Evolutionary conservation across 2,888 invertebrate species (phyloP).

Genomic region (Protonemura montana): DNA sequence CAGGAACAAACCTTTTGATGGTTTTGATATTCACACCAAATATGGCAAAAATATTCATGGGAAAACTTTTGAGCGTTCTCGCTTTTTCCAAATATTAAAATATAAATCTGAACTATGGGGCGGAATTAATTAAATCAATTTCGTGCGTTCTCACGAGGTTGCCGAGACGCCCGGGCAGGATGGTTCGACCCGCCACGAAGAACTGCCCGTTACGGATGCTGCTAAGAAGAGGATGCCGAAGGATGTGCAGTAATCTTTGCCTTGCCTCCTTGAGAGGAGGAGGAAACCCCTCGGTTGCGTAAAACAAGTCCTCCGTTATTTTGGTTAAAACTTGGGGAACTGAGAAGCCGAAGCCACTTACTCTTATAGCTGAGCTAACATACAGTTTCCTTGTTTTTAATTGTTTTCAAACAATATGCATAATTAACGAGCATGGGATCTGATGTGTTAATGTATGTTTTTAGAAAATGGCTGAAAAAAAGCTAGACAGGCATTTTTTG

Average conservation of each 20-base stretch:
- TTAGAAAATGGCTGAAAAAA: neutral
- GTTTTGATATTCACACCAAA: neutral
- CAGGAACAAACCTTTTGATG: neutral
- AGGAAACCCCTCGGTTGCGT: too few species aligned
- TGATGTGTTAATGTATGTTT: neutral
- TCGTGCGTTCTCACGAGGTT: conserved; percentile 17
- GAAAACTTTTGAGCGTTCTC: neutral
- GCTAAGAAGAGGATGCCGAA: neutral
- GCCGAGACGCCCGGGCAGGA: neutral
- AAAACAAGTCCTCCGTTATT: too few species aligned
- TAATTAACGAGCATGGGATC: neutral
- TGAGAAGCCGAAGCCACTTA: neutral
- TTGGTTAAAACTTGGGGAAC: too few species aligned
- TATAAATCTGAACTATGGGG: conserved; percentile 30
- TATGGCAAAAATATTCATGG: conserved; percentile 25
- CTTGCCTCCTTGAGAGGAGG: neutral
- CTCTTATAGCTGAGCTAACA: neutral
- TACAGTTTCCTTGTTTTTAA: neutral
- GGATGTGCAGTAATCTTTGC: conserved; percentile 16
- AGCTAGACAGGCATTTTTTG: too few species aligned
- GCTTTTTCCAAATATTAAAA: conserved; percentile 2
- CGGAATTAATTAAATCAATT: conserved; percentile 27
- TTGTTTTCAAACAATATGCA: neutral
- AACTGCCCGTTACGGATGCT: neutral
- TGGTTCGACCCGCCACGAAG: conserved; percentile 14